Evolutionary conservation across 2,888 invertebrate species (phyloP), one percentile per base, ranked within the genome.

Genomic region (Acrocyrtus sp.): DNA sequence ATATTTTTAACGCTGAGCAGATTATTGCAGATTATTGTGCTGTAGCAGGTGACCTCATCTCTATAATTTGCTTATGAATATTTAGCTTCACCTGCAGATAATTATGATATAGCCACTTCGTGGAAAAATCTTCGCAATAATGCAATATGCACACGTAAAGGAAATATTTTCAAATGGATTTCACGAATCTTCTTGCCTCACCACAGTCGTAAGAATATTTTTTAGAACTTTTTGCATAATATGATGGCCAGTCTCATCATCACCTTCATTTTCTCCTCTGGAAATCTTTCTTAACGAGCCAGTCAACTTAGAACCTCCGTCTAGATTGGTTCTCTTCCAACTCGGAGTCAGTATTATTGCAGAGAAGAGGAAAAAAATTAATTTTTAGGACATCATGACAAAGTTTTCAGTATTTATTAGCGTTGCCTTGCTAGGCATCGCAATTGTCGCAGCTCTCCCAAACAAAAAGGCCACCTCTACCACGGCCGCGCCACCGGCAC

Each of bases 21-120:
- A n/a, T n/a, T n/a, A n/a, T n/a, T n/a, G n/a, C n/a, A n/a, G n/a
- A n/a, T n/a, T n/a, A n/a, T n/a, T n/a, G n/a, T n/a, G n/a, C n/a
- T n/a, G n/a, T n/a, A n/a, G n/a, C n/a, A n/a, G 61, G 15, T 61
- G 61, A 61, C 61, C 61, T 61, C 61, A 61, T 61, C 58, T 41
- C 47, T 27, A 12, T n/a, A 34, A 24, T 22, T 50, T 5, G 15
- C 22, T 50, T 39, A 61, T 61, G 50, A 61, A 61, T 61, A 61
- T 61, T 61, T 50, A 61, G n/a, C n/a, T n/a, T n/a, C n/a, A n/a
- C n/a, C n/a, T n/a, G n/a, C n/a, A n/a, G n/a, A n/a, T n/a, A n/a
- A n/a, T n/a, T n/a, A n/a, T n/a, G n/a, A n/a, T n/a, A n/a, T n/a
- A n/a, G n/a, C n/a, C n/a, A n/a, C n/a, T n/a, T n/a, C n/a, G n/a